A percentile compares a stretch with the other conserved stretches of the same genome.
phyloP scores from a whole-genome alignment of 2,797 vertebrate species.

The Synanceia verrucosa region DNA sequence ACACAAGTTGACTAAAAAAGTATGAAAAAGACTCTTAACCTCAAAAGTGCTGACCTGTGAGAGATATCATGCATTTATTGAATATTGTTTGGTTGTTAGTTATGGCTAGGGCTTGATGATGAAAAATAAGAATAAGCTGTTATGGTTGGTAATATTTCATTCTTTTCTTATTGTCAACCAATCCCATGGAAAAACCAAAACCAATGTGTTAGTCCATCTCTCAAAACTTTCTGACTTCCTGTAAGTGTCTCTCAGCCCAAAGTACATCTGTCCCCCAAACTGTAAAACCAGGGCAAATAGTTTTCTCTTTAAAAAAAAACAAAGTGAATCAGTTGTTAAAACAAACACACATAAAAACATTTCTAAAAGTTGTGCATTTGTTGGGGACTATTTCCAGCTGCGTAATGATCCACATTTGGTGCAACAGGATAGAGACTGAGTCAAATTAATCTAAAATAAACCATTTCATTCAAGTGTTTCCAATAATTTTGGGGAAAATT shows the following conservation, averaged over 20 bases:
- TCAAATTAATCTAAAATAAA: neutral
- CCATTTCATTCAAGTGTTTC: no score
- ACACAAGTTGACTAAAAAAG: no score
- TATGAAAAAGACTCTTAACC: neutral
- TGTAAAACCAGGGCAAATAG: neutral
- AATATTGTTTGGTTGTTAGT: neutral
- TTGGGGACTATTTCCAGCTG: neutral
- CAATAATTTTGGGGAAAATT: neutral
- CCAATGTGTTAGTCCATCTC: neutral
- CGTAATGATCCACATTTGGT: conserved; percentile 2
- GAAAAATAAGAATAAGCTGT: neutral
- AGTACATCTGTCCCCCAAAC: no score
- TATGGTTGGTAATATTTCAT: neutral
- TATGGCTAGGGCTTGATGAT: neutral
- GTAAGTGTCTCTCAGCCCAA: neutral
- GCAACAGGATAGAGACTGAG: neutral
- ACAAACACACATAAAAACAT: no score
- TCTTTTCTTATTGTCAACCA: neutral
- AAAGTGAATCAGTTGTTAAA: neutral
- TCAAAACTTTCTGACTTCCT: neutral
- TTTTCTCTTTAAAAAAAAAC: neutral
- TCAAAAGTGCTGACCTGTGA: neutral
- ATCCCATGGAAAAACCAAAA: neutral
- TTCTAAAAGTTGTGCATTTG: neutral
- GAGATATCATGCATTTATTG: neutral